A percentile compares a stretch with the other conserved stretches of the same genome.
Conservation (phyloP, 1,140 invertebrate genomes). For the Ptiloglossa arizonensis region DNA sequence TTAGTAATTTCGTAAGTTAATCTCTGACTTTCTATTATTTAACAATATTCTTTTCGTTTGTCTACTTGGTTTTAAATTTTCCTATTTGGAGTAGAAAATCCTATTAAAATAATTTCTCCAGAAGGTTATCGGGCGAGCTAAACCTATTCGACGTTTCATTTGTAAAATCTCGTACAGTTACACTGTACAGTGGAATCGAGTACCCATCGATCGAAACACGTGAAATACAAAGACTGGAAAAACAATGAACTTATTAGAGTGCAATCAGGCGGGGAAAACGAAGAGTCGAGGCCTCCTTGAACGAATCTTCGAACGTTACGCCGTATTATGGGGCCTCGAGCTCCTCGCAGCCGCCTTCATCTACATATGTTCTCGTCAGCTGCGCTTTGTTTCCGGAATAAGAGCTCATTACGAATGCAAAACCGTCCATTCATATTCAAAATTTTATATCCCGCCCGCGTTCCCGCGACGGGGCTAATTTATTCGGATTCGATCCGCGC, state of each 20-base stretch:
- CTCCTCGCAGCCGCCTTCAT: slow-evolving; percentile 78
- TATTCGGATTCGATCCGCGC: slow-evolving; percentile 80
- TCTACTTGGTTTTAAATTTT: no score
- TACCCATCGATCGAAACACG: no score
- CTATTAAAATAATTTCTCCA: no score
- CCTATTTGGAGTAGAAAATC: no score
- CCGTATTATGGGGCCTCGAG: slow-evolving; percentile 39
- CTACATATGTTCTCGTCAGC: slow-evolving; percentile 86
- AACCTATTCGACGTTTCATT: no score
- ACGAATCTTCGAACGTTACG: slow-evolving; percentile 19
- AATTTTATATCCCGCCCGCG: slow-evolving; percentile 89
- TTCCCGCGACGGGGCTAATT: slow-evolving; percentile 77
- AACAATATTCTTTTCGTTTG: no score
- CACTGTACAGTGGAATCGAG: no score
- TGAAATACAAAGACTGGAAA: background rate
- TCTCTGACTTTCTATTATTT: no score
- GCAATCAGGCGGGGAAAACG: background rate
- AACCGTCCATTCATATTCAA: slow-evolving; percentile 94
- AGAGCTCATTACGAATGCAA: slow-evolving; percentile 90
- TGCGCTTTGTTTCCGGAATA: slow-evolving; percentile 84
- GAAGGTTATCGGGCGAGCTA: no score
- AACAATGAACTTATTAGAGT: background rate
- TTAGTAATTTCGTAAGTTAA: no score
- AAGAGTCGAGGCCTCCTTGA: background rate
- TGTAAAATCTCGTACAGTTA: no score